A percentile compares a stretch with the other conserved stretches of the same genome.
These are phyloP conservation scores for Mythimna lalbum DNA, from an alignment of 2,888 invertebrate genomes.

Conservation along the genomic window DNA sequence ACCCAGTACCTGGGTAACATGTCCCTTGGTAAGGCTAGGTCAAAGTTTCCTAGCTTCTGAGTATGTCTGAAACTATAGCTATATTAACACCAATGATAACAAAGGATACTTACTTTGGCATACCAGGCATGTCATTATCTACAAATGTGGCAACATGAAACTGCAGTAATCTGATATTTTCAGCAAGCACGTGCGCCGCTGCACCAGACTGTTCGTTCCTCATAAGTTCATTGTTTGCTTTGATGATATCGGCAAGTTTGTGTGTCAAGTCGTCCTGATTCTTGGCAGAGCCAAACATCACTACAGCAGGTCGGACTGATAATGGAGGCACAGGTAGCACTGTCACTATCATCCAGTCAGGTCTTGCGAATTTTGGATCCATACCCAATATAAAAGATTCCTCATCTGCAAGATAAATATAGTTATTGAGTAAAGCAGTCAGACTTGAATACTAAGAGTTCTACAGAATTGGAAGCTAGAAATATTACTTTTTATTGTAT, in stretches of 20 bases:
- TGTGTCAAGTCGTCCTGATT: conserved; percentile 99
- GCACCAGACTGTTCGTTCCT: conserved; percentile 99
- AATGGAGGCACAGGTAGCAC: conserved; percentile 99
- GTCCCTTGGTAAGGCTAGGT: not conserved
- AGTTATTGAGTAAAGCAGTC: conserved; percentile 11
- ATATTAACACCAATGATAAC: not conserved
- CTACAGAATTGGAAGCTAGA: no score
- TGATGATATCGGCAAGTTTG: conserved; percentile 99
- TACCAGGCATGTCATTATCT: conserved; percentile 99
- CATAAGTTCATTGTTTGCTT: conserved; percentile 98
- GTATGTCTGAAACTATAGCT: not conserved
- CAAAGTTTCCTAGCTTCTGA: no score
- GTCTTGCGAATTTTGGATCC: conserved; percentile 99
- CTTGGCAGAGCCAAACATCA: conserved; percentile 99
- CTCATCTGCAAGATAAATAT: conserved; percentile 92
- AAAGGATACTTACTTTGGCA: conserved; percentile 92
- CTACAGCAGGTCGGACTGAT: conserved; percentile 98
- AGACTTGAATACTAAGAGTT: no score
- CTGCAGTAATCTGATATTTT: conserved; percentile 99
- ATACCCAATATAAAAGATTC: conserved; percentile 98
- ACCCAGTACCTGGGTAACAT: not conserved
- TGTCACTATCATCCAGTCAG: conserved; percentile 99
- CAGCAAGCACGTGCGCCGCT: conserved; percentile 98
- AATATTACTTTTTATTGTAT: no score
- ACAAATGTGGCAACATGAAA: conserved; percentile 99